phyloP scores from a whole-genome alignment of 2,113 vertebrate genomes.

The Chloropsis cyanopogon region DNA sequence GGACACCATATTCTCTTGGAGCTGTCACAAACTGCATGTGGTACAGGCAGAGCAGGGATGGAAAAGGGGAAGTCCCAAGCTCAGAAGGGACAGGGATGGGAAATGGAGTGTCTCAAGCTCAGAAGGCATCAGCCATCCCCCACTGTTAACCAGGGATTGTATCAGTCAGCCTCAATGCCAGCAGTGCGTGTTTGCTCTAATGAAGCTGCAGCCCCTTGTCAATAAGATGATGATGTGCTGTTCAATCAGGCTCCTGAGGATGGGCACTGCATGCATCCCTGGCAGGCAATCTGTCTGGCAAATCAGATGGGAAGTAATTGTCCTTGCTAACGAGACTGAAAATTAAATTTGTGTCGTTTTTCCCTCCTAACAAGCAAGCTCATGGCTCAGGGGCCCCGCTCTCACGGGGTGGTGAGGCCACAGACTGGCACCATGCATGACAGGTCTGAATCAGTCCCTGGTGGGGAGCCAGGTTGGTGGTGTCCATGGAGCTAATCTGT shows the following conservation, averaged over 20 bases:
- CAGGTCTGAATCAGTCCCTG: accelerated
- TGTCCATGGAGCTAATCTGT: background rate
- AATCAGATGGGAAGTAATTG: constrained; percentile 35
- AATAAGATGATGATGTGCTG: constrained; percentile 9
- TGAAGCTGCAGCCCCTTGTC: constrained; percentile 10
- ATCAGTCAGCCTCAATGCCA: background rate
- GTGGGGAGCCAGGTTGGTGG: background rate
- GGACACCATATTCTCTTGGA: accelerated
- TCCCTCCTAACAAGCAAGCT: background rate
- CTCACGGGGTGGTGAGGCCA: background rate
- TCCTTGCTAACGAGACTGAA: constrained; percentile 34
- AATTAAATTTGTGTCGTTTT: constrained; percentile 1
- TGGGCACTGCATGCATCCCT: background rate
- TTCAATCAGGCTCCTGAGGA: constrained; percentile 53
- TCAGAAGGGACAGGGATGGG: background rate
- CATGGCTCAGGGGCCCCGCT: background rate
- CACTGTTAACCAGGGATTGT: background rate
- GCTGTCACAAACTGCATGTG: accelerated
- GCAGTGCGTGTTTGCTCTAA: background rate
- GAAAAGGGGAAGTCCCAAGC: background rate
- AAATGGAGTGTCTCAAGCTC: background rate
- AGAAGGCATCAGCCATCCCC: background rate
- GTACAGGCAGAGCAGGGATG: background rate
- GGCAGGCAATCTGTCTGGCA: constrained; percentile 7
- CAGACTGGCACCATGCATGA: accelerated